Conservation (phyloP, 2,113 vertebrate species). For the Phainopepla nitens region DNA sequence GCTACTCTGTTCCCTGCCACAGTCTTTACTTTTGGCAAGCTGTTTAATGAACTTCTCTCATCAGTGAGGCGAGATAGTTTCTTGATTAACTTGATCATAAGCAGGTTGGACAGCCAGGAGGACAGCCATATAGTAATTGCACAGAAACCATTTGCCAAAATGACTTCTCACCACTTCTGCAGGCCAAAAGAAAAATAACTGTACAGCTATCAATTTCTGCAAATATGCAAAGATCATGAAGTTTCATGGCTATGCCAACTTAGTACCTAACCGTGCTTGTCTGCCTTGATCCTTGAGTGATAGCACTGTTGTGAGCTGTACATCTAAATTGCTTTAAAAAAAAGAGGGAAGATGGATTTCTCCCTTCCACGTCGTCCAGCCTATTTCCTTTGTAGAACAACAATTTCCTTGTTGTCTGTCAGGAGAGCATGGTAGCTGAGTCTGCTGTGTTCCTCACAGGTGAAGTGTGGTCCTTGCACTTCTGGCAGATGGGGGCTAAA, state of each 20-base stretch:
- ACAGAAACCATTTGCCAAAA: neutral
- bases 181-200: neutral
- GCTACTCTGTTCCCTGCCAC: neutral
- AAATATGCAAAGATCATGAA: neutral
- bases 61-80: neutral
- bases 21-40: neutral
- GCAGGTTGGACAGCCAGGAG: neutral
- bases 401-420: neutral
- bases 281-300: neutral
- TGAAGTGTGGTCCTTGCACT: neutral
- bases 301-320: neutral
- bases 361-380: neutral
- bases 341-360: neutral
- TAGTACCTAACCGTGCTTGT: neutral
- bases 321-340: neutral
- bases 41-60: neutral
- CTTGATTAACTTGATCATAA: neutral
- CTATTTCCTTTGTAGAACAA: neutral
- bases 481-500: neutral
- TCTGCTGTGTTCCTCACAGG: neutral
- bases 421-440: rapidly evolving
- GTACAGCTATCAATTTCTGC: neutral
- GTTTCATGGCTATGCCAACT: neutral
- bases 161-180: neutral
- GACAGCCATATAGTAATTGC: neutral